Percentiles rank a stretch among this genome's conserved stretches.
These are phyloP conservation scores for Sepiola atlantica DNA, from an alignment of 2,888 invertebrate species.

Conservation along the genomic window DNA sequence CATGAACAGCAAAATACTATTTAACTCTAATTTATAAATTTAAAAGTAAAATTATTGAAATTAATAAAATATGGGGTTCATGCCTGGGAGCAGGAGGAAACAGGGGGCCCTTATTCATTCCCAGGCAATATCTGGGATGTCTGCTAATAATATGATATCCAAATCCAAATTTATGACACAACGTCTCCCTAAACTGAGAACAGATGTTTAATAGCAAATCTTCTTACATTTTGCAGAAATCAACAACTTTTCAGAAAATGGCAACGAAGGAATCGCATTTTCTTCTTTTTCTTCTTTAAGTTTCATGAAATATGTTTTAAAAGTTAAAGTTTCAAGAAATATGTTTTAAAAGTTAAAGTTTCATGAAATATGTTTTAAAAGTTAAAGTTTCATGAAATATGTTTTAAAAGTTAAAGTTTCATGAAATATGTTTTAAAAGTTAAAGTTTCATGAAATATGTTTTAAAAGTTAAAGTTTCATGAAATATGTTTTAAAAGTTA, in stretches of 20 bases:
- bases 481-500: not conserved
- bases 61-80: too few relatives aligned
- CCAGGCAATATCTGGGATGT: too few relatives aligned
- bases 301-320: not conserved
- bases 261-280: not conserved
- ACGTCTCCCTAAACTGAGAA: not conserved
- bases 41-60: too few relatives aligned
- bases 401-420: not conserved
- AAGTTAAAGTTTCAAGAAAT: not conserved
- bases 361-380: not conserved
- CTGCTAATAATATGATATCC: too few relatives aligned
- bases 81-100: too few relatives aligned
- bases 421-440: not conserved
- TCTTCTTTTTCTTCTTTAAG: not conserved
- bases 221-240: not conserved
- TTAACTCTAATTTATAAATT: too few relatives aligned
- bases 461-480: not conserved
- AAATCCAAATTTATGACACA: too few relatives aligned
- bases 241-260: not conserved
- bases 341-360: not conserved
- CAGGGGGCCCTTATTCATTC: too few relatives aligned
- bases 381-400: not conserved
- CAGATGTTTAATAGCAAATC: not conserved
- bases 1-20: too few relatives aligned
- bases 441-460: not conserved